Conservation (phyloP, 2,888 invertebrate genomes). For the Harpalus rufipes region DNA sequence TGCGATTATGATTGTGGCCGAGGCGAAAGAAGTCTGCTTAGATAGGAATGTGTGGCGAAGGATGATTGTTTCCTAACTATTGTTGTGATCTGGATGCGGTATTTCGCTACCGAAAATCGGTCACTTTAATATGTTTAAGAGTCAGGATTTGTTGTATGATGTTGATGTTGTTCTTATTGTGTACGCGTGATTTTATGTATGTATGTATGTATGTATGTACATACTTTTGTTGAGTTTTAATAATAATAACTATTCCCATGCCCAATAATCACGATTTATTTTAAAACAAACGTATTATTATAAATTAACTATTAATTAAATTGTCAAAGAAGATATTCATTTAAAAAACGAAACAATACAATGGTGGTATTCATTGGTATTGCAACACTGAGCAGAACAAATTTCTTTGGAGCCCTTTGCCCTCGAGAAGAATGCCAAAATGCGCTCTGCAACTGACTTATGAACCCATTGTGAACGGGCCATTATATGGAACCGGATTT, state of each 20-base stretch:
- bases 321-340: conserved; percentile 25
- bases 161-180: too few relatives aligned
- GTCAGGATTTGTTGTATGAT: too few relatives aligned
- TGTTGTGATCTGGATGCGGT: too few relatives aligned
- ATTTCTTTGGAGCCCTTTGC: conserved; percentile 30
- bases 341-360: conserved; percentile 23
- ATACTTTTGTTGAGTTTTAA: neutral
- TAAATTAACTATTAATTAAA: conserved; percentile 19
- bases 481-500: conserved; percentile 23
- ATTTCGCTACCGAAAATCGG: too few relatives aligned
- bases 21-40: too few relatives aligned
- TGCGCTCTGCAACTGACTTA: conserved; percentile 22
- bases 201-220: too few relatives aligned
- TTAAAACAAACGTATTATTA: neutral
- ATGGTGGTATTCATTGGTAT: conserved; percentile 16
- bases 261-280: neutral
- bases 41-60: too few relatives aligned
- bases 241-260: neutral
- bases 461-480: conserved; percentile 30
- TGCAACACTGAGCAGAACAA: conserved; percentile 8
- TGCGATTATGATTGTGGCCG: too few relatives aligned
- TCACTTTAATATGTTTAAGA: too few relatives aligned
- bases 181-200: too few relatives aligned
- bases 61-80: too few relatives aligned
- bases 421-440: conserved; percentile 18